Base-by-base conservation (phyloP, 2,888 invertebrate species). In the Hesperia comma region DNA sequence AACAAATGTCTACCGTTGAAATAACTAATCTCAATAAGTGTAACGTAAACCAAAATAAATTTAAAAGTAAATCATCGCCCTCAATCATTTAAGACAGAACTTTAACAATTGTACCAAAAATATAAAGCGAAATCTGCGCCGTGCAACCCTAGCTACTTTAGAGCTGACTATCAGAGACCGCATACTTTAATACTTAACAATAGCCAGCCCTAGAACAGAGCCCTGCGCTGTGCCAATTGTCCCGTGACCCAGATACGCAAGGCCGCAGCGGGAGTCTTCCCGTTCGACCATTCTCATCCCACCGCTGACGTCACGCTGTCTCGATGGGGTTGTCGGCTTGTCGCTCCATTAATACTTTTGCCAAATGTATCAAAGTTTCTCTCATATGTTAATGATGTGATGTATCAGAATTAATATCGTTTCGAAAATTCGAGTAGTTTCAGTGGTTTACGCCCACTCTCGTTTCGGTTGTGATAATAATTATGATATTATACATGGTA, bases 161-260 rank as follows among this genome's bases (percentile, higher is more conserved):
- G 19, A 0, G 10, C 19, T 49, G 17, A 49, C 49, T 19, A 49
- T 49, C 14, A 40, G 14, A 57, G 21, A n/a, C 14, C 14, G 10
- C 21, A 56, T 37, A 8, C 17, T 41, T 15, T 37, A 14, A 40
- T 14, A 14, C 15, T 40, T 10, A 40, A 56, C 56, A 40, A 40
- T 40, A 56, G 56, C 19, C 56, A 56, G 40, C 56, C 40, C 56
- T 56, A 56, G 56, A 56, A 56, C 40, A 56, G 40, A 19, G 33
- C 56, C 56, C n/a, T n/a, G 21, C 51, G 32, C 32, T 53, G 61
- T 54, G 61, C 61, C 54, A 62, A 62, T 62, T 54, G 41, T 62
- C 61, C 61, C 54, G 41, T 62, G 61, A 62, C 61, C 61, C 41
- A 62, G 41, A 62, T 62, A 41, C 6, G 12, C 54, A 54, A 55